Evolutionary conservation across 1,140 invertebrate species (phyloP), one percentile per base, ranked within the genome.

Genomic region (Tetraneura akinire): DNA sequence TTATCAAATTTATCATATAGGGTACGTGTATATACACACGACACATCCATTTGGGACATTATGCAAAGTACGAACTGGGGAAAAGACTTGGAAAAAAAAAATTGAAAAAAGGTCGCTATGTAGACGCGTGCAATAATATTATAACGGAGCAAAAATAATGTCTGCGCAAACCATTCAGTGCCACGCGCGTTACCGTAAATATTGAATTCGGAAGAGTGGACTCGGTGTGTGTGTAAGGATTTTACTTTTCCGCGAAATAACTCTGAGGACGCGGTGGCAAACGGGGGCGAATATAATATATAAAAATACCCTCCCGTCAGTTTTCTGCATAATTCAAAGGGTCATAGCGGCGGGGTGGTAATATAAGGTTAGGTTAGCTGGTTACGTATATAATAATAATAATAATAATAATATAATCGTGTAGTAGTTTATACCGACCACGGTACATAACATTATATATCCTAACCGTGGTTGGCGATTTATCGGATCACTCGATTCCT

Each of bases 141-240:
- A 37, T 3, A 29, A 71, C 13, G 47, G n/a, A 11, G 5, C 68
- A 21, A 73, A 73, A 73, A 51, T 51, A 51, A 73, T 51, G 49
- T 32, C 42, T 32, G 5, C 51, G n/a, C 14, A 21, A 3, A 64
- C 18, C 29, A 64, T n/a, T 64, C 62, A 18, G 13, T 14, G 23
- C 68, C 45, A 49, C 47, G 53, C 23, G 68, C 42, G 49, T 49
- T 71, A 49, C 26, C 45, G 51, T 73, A 53, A 73, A 73, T 53
- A 73, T 73, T 51, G 70, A 73, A 73, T 73, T 73, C 49, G 70
- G 16, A 73, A 73, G 47, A 73, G 47, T 51, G 70, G 70, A 32
- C 70, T 53, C 47, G 26, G 16, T 49, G 70, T 9, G 32, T 18
- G 18, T 18, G 66, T 26, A 47, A 68, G n/a, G 66, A 68, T 68